A percentile compares a stretch with the other conserved stretches of the same genome.
Conservation (phyloP, 1,140 invertebrate genomes). For the Aphaenogaster rudis region DNA sequence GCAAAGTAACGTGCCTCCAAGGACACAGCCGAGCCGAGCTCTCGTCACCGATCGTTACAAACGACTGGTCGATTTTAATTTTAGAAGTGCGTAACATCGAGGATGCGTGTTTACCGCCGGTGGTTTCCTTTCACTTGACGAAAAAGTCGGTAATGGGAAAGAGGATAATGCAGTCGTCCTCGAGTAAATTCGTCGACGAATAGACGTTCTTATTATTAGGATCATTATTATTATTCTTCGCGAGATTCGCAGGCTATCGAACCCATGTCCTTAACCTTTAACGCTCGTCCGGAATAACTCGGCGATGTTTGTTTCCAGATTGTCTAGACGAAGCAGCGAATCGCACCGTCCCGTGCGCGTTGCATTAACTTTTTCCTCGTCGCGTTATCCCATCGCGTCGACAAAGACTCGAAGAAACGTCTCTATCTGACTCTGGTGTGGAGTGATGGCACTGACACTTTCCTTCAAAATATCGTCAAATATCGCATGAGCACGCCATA, state of each 20-base stretch:
- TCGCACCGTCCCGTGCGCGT: constrained; percentile 23
- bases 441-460: background rate
- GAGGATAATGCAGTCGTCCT: constrained; percentile 56
- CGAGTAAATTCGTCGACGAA: constrained; percentile 48
- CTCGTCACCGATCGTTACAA: constrained; percentile 34
- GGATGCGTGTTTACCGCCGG: constrained; percentile 53
- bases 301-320: constrained; percentile 64
- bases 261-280: constrained; percentile 77
- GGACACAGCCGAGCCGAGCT: background rate
- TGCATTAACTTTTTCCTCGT: constrained; percentile 37
- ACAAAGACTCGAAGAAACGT: background rate
- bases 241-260: constrained; percentile 65
- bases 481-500: background rate
- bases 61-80: constrained; percentile 65
- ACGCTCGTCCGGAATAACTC: constrained; percentile 64
- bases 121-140: constrained; percentile 67
- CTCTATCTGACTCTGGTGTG: background rate
- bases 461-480: background rate
- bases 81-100: constrained; percentile 69
- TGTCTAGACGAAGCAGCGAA: constrained; percentile 63
- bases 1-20: constrained; percentile 20
- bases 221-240: constrained; percentile 23
- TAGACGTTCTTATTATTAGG: constrained; percentile 14
- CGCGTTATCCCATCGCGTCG: constrained; percentile 33
- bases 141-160: constrained; percentile 28